Percentiles rank a stretch among this genome's conserved stretches.
These are phyloP conservation scores for Aphelocoma coerulescens DNA, from an alignment of 2,113 vertebrate genomes.

Conservation along the genomic window DNA sequence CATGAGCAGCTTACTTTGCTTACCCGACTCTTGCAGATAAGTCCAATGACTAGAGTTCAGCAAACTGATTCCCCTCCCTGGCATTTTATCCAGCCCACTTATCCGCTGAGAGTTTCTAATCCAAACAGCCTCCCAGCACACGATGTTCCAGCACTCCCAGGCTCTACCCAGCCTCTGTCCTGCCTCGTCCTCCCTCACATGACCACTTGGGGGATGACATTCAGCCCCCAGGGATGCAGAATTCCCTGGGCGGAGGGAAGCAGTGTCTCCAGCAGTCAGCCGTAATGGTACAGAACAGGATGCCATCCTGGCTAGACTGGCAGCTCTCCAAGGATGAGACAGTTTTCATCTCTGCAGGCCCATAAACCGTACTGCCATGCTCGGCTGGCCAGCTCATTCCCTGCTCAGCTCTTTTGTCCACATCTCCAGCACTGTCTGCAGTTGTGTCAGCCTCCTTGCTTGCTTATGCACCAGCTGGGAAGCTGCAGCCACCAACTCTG, in stretches of 20 bases:
- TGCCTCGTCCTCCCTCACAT: not conserved
- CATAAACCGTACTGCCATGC: not conserved
- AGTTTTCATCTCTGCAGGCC: not conserved
- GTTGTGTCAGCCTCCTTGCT: not conserved
- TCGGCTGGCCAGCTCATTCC: not conserved
- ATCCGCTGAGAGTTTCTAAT: constrained; percentile 30
- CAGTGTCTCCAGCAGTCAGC: not conserved
- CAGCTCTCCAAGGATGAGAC: not conserved
- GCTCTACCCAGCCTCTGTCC: not conserved
- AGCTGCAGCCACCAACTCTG: not conserved
- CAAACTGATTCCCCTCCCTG: constrained; percentile 46
- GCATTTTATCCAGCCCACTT: constrained; percentile 45
- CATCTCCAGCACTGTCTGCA: not conserved
- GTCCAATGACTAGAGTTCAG: constrained; percentile 46
- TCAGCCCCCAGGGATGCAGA: not conserved
- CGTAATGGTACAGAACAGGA: not conserved
- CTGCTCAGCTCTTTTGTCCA: not conserved
- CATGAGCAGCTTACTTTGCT: not conserved
- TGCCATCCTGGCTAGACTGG: not conserved
- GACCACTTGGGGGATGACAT: not conserved
- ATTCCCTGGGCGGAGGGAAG: not conserved
- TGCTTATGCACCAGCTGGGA: not conserved
- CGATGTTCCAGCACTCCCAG: not conserved
- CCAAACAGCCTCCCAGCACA: constrained; percentile 57
- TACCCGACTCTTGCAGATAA: not conserved